These are phyloP conservation scores for Elanoides forficatus DNA, from an alignment of 2,113 vertebrate species.

Conservation along the genomic window DNA sequence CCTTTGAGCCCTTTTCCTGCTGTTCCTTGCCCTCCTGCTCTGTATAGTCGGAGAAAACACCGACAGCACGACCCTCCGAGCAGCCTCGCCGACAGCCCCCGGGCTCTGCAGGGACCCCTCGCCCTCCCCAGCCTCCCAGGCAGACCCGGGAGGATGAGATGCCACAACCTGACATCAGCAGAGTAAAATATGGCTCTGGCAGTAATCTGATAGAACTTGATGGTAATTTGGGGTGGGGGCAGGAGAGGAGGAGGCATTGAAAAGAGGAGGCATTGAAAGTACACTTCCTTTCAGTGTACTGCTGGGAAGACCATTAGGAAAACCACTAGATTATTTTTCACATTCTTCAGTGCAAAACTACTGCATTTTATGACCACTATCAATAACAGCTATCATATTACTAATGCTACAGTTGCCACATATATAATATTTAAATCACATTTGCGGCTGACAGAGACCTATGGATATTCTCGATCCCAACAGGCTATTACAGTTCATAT, in stretches of 20 bases:
- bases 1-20: background rate
- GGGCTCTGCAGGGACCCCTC: background rate
- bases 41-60: fast-evolving
- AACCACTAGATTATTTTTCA: constrained; percentile 26
- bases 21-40: background rate
- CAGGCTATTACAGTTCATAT: constrained; percentile 72
- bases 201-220: background rate
- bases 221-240: background rate
- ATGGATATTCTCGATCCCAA: constrained; percentile 71
- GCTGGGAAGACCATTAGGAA: constrained; percentile 27
- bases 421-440: constrained; percentile 72
- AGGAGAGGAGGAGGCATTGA: background rate
- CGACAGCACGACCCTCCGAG: fast-evolving
- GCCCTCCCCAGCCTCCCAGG: background rate
- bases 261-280: background rate
- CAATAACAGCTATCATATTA: constrained; percentile 60
- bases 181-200: background rate
- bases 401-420: constrained; percentile 54
- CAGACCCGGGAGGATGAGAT: background rate
- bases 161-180: background rate
- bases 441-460: constrained; percentile 68
- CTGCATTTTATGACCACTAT: constrained; percentile 55
- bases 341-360: constrained; percentile 39
- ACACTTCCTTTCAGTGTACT: background rate
- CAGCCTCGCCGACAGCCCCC: fast-evolving